Percentiles rank a stretch among this genome's conserved stretches.
Evolutionary conservation across 2,888 invertebrate species (phyloP).

Genomic region (Nezara viridula): DNA sequence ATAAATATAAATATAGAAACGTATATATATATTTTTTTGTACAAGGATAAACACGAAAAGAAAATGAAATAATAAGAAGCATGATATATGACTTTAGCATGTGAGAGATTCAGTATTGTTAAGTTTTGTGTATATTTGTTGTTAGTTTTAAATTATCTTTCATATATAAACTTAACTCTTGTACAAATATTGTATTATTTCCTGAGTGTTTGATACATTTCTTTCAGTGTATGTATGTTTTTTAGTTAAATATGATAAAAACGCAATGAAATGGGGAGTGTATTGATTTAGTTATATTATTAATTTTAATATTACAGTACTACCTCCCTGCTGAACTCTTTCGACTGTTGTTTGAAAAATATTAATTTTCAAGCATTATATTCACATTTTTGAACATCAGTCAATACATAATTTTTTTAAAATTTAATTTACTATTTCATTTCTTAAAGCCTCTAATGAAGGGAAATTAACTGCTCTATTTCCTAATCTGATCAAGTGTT

Average conservation of each 20-base stretch:
- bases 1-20: slow-evolving; percentile 26
- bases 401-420: not conserved
- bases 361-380: not conserved
- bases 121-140: slow-evolving; percentile 50
- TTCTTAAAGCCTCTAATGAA: not conserved
- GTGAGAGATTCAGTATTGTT: slow-evolving; percentile 58
- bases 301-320: not conserved
- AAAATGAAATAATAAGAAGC: slow-evolving; percentile 26
- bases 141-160: slow-evolving; percentile 55
- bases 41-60: slow-evolving; percentile 32
- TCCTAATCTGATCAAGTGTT: too few species aligned
- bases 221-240: slow-evolving; percentile 15
- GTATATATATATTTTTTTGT: slow-evolving; percentile 58
- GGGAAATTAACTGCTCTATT: too few species aligned
- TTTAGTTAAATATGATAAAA: not conserved
- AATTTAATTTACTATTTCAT: not conserved
- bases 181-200: slow-evolving; percentile 37
- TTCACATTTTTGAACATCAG: not conserved
- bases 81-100: slow-evolving; percentile 50
- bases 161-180: slow-evolving; percentile 20
- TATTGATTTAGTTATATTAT: slow-evolving; percentile 17
- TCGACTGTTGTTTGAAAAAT: not conserved
- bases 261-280: slow-evolving; percentile 2
- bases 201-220: slow-evolving; percentile 37
- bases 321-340: slow-evolving; percentile 22